phyloP scores from a whole-genome alignment of 2,113 vertebrate genomes.

The Platysternon megacephalum region DNA sequence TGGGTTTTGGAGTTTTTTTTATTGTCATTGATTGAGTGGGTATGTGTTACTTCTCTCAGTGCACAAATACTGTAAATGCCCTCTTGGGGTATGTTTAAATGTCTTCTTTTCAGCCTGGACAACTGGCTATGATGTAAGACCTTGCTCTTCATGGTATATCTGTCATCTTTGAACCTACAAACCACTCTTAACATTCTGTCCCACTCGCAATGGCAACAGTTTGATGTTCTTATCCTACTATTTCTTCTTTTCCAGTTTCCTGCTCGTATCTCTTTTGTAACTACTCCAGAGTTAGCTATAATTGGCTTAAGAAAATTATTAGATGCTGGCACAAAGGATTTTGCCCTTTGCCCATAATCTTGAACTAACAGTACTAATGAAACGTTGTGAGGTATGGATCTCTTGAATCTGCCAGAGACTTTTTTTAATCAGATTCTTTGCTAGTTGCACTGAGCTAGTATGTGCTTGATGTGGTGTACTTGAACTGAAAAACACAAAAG shows the following conservation, averaged over 20 bases:
- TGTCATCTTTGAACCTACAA: no score
- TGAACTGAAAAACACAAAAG: not conserved
- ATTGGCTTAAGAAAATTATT: not conserved
- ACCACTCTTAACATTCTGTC: no score
- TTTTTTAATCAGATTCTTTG: not conserved
- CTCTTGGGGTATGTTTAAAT: no score
- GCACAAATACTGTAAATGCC: no score
- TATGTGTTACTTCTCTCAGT: no score
- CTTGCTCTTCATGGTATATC: no score
- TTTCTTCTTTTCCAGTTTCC: no score
- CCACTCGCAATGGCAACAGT: no score
- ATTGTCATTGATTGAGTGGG: not conserved
- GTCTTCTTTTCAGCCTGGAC: no score
- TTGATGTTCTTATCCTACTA: no score
- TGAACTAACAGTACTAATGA: not conserved
- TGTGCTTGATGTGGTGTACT: not conserved
- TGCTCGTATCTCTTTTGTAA: not conserved
- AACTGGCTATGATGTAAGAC: no score
- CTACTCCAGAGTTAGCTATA: not conserved
- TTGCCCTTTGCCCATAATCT: not conserved
- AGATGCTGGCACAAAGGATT: rapidly evolving
- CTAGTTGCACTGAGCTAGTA: not conserved
- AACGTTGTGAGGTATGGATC: not conserved
- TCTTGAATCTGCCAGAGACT: not conserved
- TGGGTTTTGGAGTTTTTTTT: not conserved